Evolutionary conservation across 1,140 invertebrate genomes (phyloP).

Genomic region (Apolygus lucorum): DNA sequence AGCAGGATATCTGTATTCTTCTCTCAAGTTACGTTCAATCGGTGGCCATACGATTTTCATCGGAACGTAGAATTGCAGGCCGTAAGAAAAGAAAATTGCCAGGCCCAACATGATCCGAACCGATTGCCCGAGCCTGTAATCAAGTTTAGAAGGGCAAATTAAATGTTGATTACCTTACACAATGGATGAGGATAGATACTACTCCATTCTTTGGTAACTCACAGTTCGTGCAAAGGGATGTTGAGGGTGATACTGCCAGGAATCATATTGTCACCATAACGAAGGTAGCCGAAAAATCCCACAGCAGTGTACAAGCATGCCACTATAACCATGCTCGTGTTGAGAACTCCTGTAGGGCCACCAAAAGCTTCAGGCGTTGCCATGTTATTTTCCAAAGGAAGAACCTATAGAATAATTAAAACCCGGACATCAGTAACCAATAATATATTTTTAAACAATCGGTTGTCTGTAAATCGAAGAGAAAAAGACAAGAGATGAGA

Average conservation of each 20-base stretch:
- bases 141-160: background rate
- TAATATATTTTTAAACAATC: too few relatives aligned
- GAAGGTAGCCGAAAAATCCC: constrained; percentile 85
- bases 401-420: constrained; percentile 54
- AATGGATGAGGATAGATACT: background rate
- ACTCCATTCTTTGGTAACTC: too few relatives aligned
- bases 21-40: constrained; percentile 28
- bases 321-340: constrained; percentile 80
- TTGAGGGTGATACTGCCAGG: constrained; percentile 76
- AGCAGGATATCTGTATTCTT: constrained; percentile 43
- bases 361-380: constrained; percentile 71
- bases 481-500: too few relatives aligned
- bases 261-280: constrained; percentile 67
- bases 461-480: too few relatives aligned
- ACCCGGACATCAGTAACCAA: too few relatives aligned
- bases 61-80: constrained; percentile 87
- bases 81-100: constrained; percentile 79
- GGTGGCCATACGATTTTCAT: constrained; percentile 71
- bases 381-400: constrained; percentile 88
- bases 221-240: constrained; percentile 61
- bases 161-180: background rate
- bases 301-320: constrained; percentile 71
- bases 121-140: constrained; percentile 64
- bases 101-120: constrained; percentile 75
- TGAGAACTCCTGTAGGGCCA: constrained; percentile 73